A percentile compares a stretch with the other conserved stretches of the same genome.
These are phyloP conservation scores for Andrena praecox DNA, from an alignment of 2,888 invertebrate genomes.

Conservation along the genomic window DNA sequence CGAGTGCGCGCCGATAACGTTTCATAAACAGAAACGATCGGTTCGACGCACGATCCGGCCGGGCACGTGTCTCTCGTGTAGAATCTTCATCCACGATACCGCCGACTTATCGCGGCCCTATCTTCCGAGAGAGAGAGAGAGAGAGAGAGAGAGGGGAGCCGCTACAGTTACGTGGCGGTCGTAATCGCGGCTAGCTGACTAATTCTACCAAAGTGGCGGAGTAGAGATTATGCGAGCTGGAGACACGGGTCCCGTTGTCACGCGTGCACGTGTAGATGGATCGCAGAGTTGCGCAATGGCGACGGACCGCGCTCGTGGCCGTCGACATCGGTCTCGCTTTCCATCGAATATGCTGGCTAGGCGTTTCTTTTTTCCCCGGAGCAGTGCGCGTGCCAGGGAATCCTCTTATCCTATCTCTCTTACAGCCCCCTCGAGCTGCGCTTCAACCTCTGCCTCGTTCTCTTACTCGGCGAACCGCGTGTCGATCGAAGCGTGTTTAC, in stretches of 20 bases:
- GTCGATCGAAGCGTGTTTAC: too few relatives aligned
- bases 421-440: too few relatives aligned
- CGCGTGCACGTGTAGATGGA: conserved; percentile 51
- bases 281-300: conserved; percentile 52
- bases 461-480: too few relatives aligned
- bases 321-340: conserved; percentile 14
- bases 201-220: conserved; percentile 20
- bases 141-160: background rate
- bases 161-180: background rate
- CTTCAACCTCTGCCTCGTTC: too few relatives aligned
- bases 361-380: background rate
- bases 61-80: conserved; percentile 2
- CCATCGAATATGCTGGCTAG: conserved; percentile 1
- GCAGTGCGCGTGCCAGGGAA: background rate
- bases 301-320: conserved; percentile 35
- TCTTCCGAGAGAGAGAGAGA: background rate
- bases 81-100: background rate
- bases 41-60: background rate
- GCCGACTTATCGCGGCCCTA: background rate
- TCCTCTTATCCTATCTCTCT: background rate
- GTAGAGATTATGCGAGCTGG: conserved; percentile 35
- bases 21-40: conserved; percentile 24
- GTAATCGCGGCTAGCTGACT: conserved; percentile 15
- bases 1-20: background rate
- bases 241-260: conserved; percentile 54